A percentile compares a stretch with the other conserved stretches of the same genome.
phyloP scores from a whole-genome alignment of 2,113 vertebrate species.

The Columba livia region DNA sequence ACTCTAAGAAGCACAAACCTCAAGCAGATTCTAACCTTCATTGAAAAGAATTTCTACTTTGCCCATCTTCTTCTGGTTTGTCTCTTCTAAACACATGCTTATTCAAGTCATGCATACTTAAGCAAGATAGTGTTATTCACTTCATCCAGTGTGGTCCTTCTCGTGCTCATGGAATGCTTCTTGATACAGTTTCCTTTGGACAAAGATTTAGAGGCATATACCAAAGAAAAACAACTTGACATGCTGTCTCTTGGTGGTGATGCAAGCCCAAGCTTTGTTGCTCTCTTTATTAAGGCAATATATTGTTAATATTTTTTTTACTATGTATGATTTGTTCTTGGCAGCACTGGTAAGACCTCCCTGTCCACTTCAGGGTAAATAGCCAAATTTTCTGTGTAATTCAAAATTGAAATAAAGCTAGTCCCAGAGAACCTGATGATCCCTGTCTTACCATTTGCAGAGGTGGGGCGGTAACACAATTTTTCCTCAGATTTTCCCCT shows the following conservation, averaged over 20 bases:
- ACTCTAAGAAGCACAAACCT: background rate
- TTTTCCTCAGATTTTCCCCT: background rate
- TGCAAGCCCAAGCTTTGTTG: background rate
- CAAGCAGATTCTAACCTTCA: constrained; percentile 15
- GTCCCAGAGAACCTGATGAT: background rate
- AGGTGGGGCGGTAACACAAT: rapidly evolving
- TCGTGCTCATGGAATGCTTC: background rate
- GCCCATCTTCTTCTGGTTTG: background rate
- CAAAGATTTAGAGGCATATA: background rate
- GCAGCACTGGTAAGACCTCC: background rate
- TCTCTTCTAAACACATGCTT: background rate
- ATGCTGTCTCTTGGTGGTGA: background rate
- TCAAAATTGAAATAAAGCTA: background rate
- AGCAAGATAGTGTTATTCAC: background rate
- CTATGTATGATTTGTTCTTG: background rate
- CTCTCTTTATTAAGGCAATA: background rate
- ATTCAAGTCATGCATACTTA: background rate
- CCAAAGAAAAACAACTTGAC: background rate
- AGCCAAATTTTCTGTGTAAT: background rate
- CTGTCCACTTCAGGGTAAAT: background rate
- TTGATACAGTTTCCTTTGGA: background rate
- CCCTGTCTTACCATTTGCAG: background rate
- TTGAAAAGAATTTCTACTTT: constrained; percentile 5
- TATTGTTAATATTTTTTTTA: background rate
- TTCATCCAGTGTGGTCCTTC: background rate